Evolutionary conservation across 2,797 vertebrate species (phyloP).

Genomic region (Scleropages formosus): DNA sequence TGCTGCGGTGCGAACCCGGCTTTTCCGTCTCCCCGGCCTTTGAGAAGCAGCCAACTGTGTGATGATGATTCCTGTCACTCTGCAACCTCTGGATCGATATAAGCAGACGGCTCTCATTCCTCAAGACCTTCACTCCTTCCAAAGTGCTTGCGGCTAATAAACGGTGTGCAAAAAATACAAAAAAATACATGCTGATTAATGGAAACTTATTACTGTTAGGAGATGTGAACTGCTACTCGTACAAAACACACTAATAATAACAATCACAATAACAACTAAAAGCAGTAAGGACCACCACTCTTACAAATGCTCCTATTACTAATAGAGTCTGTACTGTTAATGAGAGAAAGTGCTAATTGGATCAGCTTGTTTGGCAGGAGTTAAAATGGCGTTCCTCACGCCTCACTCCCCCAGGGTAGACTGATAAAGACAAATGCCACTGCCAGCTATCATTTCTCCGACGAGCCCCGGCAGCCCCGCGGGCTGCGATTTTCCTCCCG

Average conservation of each 20-base stretch:
- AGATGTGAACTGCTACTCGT: not conserved
- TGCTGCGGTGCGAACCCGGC: too few species aligned
- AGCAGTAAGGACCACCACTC: not conserved
- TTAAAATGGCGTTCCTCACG: slow-evolving; percentile 35
- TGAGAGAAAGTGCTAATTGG: slow-evolving; percentile 42
- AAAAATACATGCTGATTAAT: not conserved
- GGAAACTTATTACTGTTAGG: slow-evolving; percentile 11
- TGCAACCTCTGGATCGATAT: too few species aligned
- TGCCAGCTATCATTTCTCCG: slow-evolving; percentile 69
- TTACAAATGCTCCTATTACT: not conserved
- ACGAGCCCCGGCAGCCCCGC: slow-evolving; percentile 62
- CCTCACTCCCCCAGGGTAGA: slow-evolving; percentile 61
- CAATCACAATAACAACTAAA: not conserved
- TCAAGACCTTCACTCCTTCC: not conserved
- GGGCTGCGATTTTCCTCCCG: slow-evolving; percentile 72
- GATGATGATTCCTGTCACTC: too few species aligned
- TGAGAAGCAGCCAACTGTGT: too few species aligned
- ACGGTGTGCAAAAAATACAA: not conserved
- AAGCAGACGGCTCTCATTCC: too few species aligned
- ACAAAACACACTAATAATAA: slow-evolving; percentile 6
- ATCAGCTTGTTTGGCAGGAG: slow-evolving; percentile 41
- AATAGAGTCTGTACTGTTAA: not conserved
- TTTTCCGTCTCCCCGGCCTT: too few species aligned
- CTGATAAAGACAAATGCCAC: slow-evolving; percentile 81
- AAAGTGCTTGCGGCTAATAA: slow-evolving; percentile 11